phyloP scores from a whole-genome alignment of 2,888 invertebrate species.

The Melanophora roralis region DNA sequence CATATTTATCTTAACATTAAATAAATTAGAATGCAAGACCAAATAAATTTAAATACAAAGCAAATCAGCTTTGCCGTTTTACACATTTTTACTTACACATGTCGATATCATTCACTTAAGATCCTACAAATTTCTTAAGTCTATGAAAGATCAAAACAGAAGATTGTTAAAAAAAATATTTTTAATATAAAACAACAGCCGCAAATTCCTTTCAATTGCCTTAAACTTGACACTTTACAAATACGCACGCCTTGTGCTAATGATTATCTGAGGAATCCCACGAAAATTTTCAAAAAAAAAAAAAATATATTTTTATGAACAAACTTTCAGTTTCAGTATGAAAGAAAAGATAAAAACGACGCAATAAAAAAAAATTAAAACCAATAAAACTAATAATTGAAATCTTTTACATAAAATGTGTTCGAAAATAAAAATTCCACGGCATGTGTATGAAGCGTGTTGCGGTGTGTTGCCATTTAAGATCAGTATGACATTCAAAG shows the following conservation, averaged over 20 bases:
- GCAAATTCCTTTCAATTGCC: conserved; percentile 1
- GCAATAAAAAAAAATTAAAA: neutral
- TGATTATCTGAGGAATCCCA: conserved; percentile 5
- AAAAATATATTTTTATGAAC: too few species aligned
- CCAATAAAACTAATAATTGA: conserved; percentile 2
- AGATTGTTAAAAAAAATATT: neutral
- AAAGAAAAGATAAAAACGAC: too few species aligned
- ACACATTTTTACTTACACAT: too few species aligned
- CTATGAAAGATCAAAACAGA: too few species aligned
- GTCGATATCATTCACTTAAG: too few species aligned
- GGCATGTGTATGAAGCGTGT: conserved; percentile 39
- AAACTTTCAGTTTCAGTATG: too few species aligned
- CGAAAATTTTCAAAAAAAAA: neutral
- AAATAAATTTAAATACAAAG: too few species aligned
- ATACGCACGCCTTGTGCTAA: conserved; percentile 17
- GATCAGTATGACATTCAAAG: neutral
- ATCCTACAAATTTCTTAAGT: too few species aligned
- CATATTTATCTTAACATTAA: too few species aligned
- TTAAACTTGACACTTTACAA: conserved; percentile 38
- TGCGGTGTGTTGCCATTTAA: neutral
- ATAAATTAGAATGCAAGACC: too few species aligned
- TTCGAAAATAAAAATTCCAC: conserved; percentile 12
- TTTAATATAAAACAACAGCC: conserved; percentile 40
- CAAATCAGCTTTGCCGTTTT: too few species aligned
- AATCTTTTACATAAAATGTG: neutral